A percentile compares a stretch with the other conserved stretches of the same genome.
Conservation (phyloP, 2,113 vertebrate species). For the Coptodon bakossiorum region DNA sequence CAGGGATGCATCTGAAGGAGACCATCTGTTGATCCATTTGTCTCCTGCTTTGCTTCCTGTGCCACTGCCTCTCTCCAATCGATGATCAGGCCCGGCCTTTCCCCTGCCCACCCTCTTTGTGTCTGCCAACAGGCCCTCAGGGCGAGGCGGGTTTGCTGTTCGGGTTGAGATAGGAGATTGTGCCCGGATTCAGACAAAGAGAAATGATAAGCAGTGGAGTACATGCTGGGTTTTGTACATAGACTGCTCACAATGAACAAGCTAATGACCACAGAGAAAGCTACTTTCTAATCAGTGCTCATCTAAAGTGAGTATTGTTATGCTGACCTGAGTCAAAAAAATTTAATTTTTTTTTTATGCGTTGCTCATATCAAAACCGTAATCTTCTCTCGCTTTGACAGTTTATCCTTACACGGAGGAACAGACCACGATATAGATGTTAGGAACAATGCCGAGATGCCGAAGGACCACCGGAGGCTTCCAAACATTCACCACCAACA, state of each 20-base stretch:
- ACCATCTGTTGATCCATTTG: slow-evolving; percentile 76
- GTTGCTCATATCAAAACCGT: slow-evolving; percentile 10
- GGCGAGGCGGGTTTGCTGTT: background rate
- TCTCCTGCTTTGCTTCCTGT: slow-evolving; percentile 59
- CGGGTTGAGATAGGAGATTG: background rate
- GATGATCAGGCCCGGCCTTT: slow-evolving; percentile 54
- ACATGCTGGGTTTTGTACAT: background rate
- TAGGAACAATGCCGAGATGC: slow-evolving; percentile 27
- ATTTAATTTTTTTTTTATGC: background rate
- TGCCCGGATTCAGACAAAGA: slow-evolving; percentile 3
- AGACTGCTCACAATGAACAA: background rate
- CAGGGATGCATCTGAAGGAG: slow-evolving; percentile 69
- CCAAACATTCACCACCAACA: slow-evolving; percentile 24
- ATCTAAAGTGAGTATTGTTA: background rate
- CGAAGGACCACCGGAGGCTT: slow-evolving; percentile 23
- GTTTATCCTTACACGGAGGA: slow-evolving; percentile 40
- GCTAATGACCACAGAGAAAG: slow-evolving; percentile 25
- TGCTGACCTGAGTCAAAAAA: slow-evolving; percentile 5
- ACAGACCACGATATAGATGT: slow-evolving; percentile 57
- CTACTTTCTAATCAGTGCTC: slow-evolving; percentile 37
- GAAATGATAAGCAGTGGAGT: background rate
- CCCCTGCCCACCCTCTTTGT: slow-evolving; percentile 34
- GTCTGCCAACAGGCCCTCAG: slow-evolving; percentile 19
- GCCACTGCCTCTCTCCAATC: slow-evolving; percentile 43
- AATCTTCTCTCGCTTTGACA: background rate